Evolutionary conservation across 2,888 invertebrate genomes (phyloP), one percentile per base, ranked within the genome.

Genomic region (Mimas tiliae): DNA sequence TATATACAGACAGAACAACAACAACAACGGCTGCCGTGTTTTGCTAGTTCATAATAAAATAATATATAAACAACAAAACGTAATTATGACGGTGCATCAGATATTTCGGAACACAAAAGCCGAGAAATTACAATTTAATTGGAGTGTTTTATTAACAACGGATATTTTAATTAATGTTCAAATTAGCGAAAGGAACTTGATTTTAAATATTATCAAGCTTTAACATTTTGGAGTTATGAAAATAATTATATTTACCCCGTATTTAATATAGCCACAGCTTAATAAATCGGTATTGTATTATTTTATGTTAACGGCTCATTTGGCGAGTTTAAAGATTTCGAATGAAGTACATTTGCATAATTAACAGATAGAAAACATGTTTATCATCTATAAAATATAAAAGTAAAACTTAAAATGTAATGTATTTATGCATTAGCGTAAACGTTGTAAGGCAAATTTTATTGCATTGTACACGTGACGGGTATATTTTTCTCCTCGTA

Each of bases 401-500:
- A 38, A 38, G 12, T 12, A 3, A 45, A 45, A 45, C 11, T 9
- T 14, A 7, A 9, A 14, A 14, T 45, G 9, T 42, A 42, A 42
- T 42, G 45, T 14, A 45, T 19, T n/a, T 48, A 50, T 16, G 19
- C 6, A n/a, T 48, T 3, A n/a, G n/a, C 16, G 7, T 42, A 12
- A 42, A 38, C 42, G 38, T 11, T 38, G 38, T 16, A 19, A 42
- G 38, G 42, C 34, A 55, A 55, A 55, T 55, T 42, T 11, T 42
- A 58, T 58, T 38, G 14, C 4, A n/a, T 38, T 38, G 38, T 19
- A 58, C 12, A 63, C 50, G 50, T 14, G 51, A 51, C 16, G 19
- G 34, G 19, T 63, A 70, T 70, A 73, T 74, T 74, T 72, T 72
- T 72, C 69, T 72, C 73, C 53, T 66, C 69, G 68, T 62, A 73